Evolutionary conservation across 2,113 vertebrate genomes (phyloP).

Genomic region (Hippocampus mohnikei): DNA sequence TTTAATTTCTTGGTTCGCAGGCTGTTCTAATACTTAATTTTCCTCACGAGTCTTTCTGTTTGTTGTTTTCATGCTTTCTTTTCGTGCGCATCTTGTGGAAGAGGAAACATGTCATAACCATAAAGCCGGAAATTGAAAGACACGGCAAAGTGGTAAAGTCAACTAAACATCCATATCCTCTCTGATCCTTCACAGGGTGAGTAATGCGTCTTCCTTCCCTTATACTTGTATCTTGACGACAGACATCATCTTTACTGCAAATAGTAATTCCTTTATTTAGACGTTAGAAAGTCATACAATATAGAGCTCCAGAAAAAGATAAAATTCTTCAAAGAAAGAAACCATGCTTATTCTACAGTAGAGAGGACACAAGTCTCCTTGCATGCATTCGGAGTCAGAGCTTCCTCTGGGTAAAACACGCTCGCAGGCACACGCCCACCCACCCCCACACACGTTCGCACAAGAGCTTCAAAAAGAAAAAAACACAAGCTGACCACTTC

Average conservation of each 20-base stretch:
- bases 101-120: neutral
- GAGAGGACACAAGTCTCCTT: constrained; percentile 69
- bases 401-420: constrained; percentile 68
- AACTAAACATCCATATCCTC: no score
- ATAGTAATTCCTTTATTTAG: constrained; percentile 82
- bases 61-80: neutral
- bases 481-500: constrained; percentile 26
- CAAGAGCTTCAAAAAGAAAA: constrained; percentile 21
- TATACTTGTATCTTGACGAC: neutral
- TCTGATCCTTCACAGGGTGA: no score
- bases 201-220: no score
- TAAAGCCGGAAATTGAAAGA: neutral
- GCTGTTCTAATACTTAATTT: neutral
- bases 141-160: no score
- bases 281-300: constrained; percentile 84
- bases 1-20: neutral
- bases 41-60: neutral
- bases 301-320: constrained; percentile 84
- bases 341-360: constrained; percentile 77
- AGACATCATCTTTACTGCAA: constrained; percentile 66
- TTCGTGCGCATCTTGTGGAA: neutral
- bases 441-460: neutral
- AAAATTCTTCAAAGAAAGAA: constrained; percentile 77
- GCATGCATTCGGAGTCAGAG: constrained; percentile 69
- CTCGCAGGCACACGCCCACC: neutral